phyloP scores from a whole-genome alignment of 2,797 vertebrate genomes.

The Sphaeramia orbicularis region DNA sequence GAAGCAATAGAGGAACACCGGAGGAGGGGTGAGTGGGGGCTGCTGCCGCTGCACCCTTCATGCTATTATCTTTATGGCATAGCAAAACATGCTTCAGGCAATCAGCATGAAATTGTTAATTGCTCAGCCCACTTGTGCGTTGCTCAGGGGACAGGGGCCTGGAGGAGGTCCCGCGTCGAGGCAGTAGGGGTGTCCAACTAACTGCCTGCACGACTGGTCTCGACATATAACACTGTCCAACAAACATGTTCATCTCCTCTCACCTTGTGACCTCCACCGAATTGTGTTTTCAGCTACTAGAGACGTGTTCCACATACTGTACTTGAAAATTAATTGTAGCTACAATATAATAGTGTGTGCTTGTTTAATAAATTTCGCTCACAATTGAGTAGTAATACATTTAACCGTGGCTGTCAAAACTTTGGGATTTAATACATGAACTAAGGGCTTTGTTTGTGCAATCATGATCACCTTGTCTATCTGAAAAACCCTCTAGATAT shows the following conservation, averaged over 20 bases:
- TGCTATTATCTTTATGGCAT: constrained; percentile 91
- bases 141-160: constrained; percentile 88
- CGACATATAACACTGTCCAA: constrained; percentile 33
- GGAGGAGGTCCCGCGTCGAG: constrained; percentile 84
- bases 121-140: constrained; percentile 90
- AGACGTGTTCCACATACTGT: constrained; percentile 39
- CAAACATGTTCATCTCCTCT: constrained; percentile 40
- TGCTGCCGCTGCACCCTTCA: constrained; percentile 79
- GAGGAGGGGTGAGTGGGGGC: constrained; percentile 60
- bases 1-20: constrained; percentile 80
- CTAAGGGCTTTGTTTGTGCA: constrained; percentile 1
- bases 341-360: constrained; percentile 15
- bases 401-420: not conserved
- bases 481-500: constrained; percentile 21
- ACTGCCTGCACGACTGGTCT: constrained; percentile 73
- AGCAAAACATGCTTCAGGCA: constrained; percentile 92
- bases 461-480: constrained; percentile 14
- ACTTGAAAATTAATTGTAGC: constrained; percentile 48
- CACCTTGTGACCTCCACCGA: constrained; percentile 60
- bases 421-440: constrained; percentile 14
- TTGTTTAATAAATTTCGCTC: constrained; percentile 26
- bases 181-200: constrained; percentile 71
- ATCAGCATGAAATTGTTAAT: constrained; percentile 95
- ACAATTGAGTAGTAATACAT: constrained; percentile 5
- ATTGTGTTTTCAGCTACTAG: constrained; percentile 47